These are phyloP conservation scores for Sebastes schlegelii DNA, from an alignment of 2,113 vertebrate species.

Conservation along the genomic window DNA sequence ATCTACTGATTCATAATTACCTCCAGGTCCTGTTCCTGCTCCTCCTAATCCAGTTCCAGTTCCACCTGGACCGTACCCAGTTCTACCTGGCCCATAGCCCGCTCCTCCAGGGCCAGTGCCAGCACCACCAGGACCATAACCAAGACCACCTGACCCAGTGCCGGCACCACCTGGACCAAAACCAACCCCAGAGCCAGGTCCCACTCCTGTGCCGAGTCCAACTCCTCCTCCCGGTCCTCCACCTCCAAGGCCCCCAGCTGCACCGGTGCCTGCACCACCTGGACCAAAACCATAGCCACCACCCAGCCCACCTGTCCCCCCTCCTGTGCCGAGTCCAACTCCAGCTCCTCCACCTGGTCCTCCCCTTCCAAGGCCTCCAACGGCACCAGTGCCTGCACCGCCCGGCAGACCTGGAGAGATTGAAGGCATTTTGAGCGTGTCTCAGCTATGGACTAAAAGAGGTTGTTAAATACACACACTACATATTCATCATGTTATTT, in stretches of 20 bases:
- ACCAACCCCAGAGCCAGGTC: slow-evolving; percentile 51
- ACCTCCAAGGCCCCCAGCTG: slow-evolving; percentile 48
- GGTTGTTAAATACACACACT: background rate
- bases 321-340: slow-evolving; percentile 21
- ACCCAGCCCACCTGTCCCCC: slow-evolving; percentile 18
- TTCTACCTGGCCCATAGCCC: slow-evolving; percentile 43
- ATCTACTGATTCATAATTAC: slow-evolving; percentile 48
- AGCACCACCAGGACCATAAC: slow-evolving; percentile 41
- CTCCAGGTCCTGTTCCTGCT: slow-evolving; percentile 65
- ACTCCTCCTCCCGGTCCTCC: slow-evolving; percentile 44
- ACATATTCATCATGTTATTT: background rate
- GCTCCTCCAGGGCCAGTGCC: slow-evolving; percentile 50
- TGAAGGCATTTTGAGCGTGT: slow-evolving; percentile 1
- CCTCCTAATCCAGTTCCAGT: slow-evolving; percentile 50
- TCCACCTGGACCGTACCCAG: slow-evolving; percentile 53
- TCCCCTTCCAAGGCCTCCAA: slow-evolving; percentile 26
- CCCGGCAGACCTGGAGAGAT: slow-evolving; percentile 49
- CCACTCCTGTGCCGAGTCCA: slow-evolving; percentile 37
- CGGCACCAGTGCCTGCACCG: slow-evolving; percentile 25
- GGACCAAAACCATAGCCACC: slow-evolving; percentile 36
- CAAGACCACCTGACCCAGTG: slow-evolving; percentile 19
- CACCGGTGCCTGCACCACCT: slow-evolving; percentile 54
- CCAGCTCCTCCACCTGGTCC: slow-evolving; percentile 25
- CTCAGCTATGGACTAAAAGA: background rate
- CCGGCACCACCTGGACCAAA: slow-evolving; percentile 57